Evolutionary conservation across 2,113 vertebrate species (phyloP).

Genomic region (Vulpes vulpes): DNA sequence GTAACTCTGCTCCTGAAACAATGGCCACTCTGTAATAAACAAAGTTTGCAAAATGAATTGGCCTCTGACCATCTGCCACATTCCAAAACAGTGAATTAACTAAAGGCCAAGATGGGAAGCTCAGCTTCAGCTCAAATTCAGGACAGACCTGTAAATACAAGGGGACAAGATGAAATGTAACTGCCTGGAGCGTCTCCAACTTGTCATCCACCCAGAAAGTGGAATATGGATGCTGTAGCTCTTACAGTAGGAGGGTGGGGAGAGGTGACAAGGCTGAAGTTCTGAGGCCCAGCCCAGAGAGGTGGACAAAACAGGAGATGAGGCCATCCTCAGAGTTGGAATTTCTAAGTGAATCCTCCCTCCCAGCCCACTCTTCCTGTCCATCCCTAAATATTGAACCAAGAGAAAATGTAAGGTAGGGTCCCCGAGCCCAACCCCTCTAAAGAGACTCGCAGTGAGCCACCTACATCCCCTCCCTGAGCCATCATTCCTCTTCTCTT

Average conservation of each 20-base stretch:
- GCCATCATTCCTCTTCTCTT: neutral
- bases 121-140: slow-evolving; percentile 4
- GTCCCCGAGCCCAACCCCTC: neutral
- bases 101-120: slow-evolving; percentile 4
- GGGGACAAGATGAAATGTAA: neutral
- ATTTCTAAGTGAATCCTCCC: slow-evolving; percentile 37
- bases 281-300: neutral
- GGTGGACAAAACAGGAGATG: neutral
- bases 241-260: neutral
- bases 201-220: neutral
- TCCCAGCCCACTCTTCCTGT: neutral
- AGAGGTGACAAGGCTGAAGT: neutral
- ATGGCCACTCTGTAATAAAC: slow-evolving; percentile 59
- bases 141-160: neutral
- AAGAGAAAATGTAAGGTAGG: neutral
- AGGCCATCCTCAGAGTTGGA: neutral
- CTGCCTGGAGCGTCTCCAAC: neutral
- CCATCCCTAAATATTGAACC: neutral
- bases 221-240: neutral
- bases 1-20: slow-evolving; percentile 67
- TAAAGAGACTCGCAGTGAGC: neutral
- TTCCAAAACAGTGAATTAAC: slow-evolving; percentile 55
- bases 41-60: neutral
- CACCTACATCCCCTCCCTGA: neutral
- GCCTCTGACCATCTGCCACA: slow-evolving; percentile 1